Percentiles rank a stretch among this genome's conserved stretches.
phyloP scores from a whole-genome alignment of 2,888 invertebrate genomes.

The Leptopterna dolabrata region DNA sequence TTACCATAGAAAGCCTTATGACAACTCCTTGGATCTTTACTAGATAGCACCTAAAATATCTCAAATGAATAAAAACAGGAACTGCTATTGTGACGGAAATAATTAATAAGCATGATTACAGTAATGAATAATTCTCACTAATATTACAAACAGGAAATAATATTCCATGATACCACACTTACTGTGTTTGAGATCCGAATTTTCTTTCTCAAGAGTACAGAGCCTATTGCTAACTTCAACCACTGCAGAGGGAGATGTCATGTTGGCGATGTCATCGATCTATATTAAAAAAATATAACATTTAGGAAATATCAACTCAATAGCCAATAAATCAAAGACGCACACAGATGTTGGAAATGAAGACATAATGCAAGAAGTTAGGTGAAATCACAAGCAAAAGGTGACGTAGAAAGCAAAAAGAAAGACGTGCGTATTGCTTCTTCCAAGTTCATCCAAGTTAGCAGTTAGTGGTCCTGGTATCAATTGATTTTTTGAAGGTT shows the following conservation, averaged over 20 bases:
- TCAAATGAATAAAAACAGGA: no score
- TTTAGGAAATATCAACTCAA: neutral
- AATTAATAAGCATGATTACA: no score
- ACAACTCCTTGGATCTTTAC: no score
- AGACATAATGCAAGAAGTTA: neutral
- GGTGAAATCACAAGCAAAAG: neutral
- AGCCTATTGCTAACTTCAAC: conserved; percentile 71
- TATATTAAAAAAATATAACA: conserved; percentile 66
- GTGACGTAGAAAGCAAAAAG: neutral
- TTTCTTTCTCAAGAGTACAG: conserved; percentile 72
- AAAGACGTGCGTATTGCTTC: neutral
- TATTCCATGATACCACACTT: neutral
- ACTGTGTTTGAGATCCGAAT: conserved; percentile 68
- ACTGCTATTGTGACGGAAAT: no score
- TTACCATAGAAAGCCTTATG: no score
- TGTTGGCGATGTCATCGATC: conserved; percentile 76
- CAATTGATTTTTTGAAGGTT: conserved; percentile 51
- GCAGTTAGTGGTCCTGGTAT: conserved; percentile 9
- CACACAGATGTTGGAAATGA: no score
- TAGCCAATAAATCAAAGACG: neutral
- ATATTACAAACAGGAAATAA: no score
- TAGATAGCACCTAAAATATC: no score
- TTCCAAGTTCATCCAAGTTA: neutral
- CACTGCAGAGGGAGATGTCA: conserved; percentile 71
- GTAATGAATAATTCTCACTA: no score